Percentiles rank a stretch among this genome's conserved stretches.
Evolutionary conservation across 2,797 vertebrate genomes (phyloP).

Genomic region (Octomys mimax): DNA sequence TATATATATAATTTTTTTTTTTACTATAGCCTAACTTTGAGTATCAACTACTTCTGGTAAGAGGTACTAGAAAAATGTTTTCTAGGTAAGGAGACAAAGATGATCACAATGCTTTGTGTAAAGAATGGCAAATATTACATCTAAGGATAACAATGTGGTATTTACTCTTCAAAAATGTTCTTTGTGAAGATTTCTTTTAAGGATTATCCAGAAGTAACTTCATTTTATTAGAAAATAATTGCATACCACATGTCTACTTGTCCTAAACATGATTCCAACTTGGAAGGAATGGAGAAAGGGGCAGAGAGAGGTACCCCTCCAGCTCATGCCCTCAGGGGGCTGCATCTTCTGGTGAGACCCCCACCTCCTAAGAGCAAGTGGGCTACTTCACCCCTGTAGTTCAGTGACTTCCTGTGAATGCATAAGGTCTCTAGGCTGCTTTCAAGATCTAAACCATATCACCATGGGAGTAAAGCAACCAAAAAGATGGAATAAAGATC

Average conservation of each 20-base stretch:
- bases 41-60: neutral
- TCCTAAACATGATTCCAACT: neutral
- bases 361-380: neutral
- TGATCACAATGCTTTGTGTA: neutral
- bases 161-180: constrained; percentile 16
- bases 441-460: neutral
- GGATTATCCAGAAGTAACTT: neutral
- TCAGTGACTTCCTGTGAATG: neutral
- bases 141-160: neutral
- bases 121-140: neutral
- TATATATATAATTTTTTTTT: too few relatives aligned
- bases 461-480: neutral
- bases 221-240: neutral
- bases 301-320: neutral
- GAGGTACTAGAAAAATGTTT: neutral
- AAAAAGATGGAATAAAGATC: neutral
- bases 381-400: neutral
- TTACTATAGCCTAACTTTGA: neutral
- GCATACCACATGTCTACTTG: neutral
- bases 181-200: neutral
- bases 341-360: neutral
- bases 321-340: neutral
- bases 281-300: neutral
- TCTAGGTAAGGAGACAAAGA: neutral
- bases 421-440: neutral